Percentiles rank a stretch among this genome's conserved stretches.
Evolutionary conservation across 2,113 vertebrate genomes (phyloP).

Genomic region (Benitochromis conjunctus): DNA sequence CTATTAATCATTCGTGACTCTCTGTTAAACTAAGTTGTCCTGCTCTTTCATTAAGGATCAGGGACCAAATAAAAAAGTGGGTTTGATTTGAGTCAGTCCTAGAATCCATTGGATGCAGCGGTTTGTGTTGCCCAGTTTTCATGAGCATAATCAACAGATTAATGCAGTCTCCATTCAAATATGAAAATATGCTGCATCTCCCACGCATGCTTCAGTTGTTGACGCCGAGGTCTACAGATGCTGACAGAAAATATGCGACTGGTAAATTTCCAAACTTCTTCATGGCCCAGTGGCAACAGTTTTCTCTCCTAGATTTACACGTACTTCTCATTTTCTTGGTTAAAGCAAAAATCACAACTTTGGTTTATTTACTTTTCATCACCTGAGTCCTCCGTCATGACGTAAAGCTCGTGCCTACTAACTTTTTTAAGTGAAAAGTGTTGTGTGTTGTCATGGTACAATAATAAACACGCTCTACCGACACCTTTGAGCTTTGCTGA

Average conservation of each 20-base stretch:
- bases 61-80: neutral
- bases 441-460: neutral
- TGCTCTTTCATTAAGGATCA: constrained; percentile 32
- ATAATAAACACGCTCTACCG: neutral
- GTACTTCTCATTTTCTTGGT: neutral
- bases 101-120: neutral
- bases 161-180: neutral
- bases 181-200: neutral
- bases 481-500: neutral
- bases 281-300: neutral
- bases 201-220: neutral
- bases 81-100: neutral
- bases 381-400: neutral
- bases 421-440: neutral
- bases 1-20: constrained; percentile 39
- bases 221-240: neutral
- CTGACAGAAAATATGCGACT: neutral
- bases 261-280: neutral
- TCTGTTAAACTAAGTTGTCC: constrained; percentile 13
- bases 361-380: neutral
- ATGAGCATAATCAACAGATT: neutral
- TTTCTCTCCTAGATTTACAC: neutral
- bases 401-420: neutral
- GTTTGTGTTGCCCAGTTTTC: neutral
- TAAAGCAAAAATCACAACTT: neutral